A percentile compares a stretch with the other conserved stretches of the same genome.
Conservation (phyloP, 2,797 vertebrate genomes). For the Etheostoma nigrum region DNA sequence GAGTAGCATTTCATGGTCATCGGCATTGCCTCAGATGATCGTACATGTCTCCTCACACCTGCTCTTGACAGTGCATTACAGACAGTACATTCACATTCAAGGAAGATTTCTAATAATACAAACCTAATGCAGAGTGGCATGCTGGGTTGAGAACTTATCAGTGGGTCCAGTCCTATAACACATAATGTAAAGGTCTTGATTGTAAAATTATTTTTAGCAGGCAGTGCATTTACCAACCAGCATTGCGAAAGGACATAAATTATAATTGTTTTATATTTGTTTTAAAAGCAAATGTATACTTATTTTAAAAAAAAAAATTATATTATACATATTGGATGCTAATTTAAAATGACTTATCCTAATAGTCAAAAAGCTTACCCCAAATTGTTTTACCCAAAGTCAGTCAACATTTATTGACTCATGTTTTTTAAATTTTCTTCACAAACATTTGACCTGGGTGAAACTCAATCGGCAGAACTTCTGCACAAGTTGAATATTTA, state of each 20-base stretch:
- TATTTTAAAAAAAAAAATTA: background rate
- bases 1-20: background rate
- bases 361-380: background rate
- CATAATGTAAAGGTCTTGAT: constrained; percentile 21
- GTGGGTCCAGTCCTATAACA: constrained; percentile 20
- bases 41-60: background rate
- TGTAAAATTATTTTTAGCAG: constrained; percentile 14
- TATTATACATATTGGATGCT: background rate
- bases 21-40: background rate
- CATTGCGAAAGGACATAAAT: too few species aligned
- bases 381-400: background rate
- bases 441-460: too few species aligned
- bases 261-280: background rate
- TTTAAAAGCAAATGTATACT: background rate
- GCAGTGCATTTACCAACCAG: background rate
- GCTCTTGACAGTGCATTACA: constrained; percentile 11
- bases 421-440: too few species aligned
- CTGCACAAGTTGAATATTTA: too few species aligned
- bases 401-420: too few species aligned
- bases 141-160: constrained; percentile 57
- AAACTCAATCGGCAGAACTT: too few species aligned
- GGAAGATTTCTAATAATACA: constrained; percentile 83
- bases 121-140: constrained; percentile 61
- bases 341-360: background rate
- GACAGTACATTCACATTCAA: constrained; percentile 35